Evolutionary conservation across 2,888 invertebrate species (phyloP), one percentile per base, ranked within the genome.

Genomic region (Masnerella sp.): DNA sequence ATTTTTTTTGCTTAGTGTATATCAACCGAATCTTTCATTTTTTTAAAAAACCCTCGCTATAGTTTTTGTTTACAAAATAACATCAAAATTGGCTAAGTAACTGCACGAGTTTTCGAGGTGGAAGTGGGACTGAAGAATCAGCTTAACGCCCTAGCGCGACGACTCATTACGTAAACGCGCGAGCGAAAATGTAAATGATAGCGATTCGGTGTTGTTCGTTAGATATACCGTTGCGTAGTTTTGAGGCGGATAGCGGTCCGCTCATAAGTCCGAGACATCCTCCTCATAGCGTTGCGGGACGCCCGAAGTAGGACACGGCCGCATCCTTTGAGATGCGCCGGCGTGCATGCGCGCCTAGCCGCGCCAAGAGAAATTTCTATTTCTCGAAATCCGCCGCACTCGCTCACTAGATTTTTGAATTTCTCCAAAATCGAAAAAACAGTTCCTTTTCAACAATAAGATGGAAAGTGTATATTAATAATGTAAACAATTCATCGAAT

Each of bases 281-380:
- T 81, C 81, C 80, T 81, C 79, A 82, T 82, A 81, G 80, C 84
- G 78, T 77, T 78, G 70, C 64, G 77, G 75, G 76, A 74, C 77
- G 76, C 80, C 76, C 75, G 78, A 85, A 86, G 86, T 86, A 80
- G 85, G 84, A 85, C 86, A 83, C 74, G 64, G 78, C 82, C 82
- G 83, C 83, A 86, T 86, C 86, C 84, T 85, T 83, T 80, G 82
- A 82, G 84, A 83, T 84, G 74, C 74, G 68, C 62, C 59, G 68
- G 81, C 83, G 82, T 80, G 78, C 73, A 70, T 69, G 73, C 76
- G 59, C 59, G 65, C 71, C 59, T 59, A 71, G 72, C 40, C 47
- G 40, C 52, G 62, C 67, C 75, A 74, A 81, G 78, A 77, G 78
- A 77, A 86, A 83, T 85, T 85, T 86, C 86, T 86, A 86, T 84